These are phyloP conservation scores for Smutsia temminckii DNA, from an alignment of 2,797 vertebrate species.

Conservation along the genomic window DNA sequence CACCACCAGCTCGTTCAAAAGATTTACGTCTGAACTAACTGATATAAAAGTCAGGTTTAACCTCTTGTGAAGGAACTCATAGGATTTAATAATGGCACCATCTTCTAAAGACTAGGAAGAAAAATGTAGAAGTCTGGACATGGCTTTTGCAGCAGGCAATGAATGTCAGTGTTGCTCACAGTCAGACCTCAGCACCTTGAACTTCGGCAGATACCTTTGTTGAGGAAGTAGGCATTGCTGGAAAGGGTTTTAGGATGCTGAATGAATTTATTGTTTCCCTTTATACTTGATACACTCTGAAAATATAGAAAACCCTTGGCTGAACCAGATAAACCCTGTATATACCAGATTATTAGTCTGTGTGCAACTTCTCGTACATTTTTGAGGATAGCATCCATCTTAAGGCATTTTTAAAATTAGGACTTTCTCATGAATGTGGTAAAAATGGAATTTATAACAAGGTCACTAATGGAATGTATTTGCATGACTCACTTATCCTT, in stretches of 20 bases:
- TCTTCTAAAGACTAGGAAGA: background rate
- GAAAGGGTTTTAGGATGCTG: background rate
- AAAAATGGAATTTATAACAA: conserved; percentile 69
- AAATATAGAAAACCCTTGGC: conserved; percentile 27
- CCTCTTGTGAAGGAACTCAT: background rate
- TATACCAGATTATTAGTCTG: background rate
- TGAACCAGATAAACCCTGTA: conserved; percentile 34
- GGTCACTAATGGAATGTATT: conserved; percentile 65
- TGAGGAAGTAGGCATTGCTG: background rate
- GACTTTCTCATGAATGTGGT: conserved; percentile 47
- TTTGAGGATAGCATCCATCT: conserved; percentile 52
- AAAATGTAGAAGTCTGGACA: background rate
- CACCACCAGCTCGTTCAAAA: background rate
- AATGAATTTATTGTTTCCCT: background rate
- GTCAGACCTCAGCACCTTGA: background rate
- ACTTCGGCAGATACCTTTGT: background rate
- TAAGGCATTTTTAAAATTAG: conserved; percentile 50
- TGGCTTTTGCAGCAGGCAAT: background rate
- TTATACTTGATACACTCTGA: conserved; percentile 31
- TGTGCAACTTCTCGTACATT: conserved; percentile 23
- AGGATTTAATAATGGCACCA: background rate
- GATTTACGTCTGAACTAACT: background rate
- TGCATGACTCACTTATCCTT: conserved; percentile 60
- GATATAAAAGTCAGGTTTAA: conserved; percentile 15
- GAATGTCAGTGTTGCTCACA: background rate